Evolutionary conservation across 2,797 vertebrate genomes (phyloP).

Genomic region (Austrolebias charrua): DNA sequence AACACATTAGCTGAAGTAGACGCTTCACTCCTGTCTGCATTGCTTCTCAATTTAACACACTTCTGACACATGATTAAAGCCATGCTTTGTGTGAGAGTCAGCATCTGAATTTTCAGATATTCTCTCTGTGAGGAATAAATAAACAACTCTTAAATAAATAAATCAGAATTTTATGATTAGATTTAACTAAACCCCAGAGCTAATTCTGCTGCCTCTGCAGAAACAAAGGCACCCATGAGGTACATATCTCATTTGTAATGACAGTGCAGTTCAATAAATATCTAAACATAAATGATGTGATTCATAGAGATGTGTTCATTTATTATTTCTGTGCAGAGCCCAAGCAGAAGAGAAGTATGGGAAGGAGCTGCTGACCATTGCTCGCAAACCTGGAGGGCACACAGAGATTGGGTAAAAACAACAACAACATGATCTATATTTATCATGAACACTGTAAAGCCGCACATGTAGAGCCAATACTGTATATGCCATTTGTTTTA

Average conservation of each 20-base stretch:
- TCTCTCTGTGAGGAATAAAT: no score
- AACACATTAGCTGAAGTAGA: not conserved
- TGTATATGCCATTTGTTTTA: no score
- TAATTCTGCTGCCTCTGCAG: not conserved
- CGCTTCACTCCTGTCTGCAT: not conserved
- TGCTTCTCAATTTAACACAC: not conserved
- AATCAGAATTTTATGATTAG: not conserved
- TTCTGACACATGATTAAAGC: not conserved
- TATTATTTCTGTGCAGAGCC: conserved; percentile 75
- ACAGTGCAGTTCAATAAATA: not conserved
- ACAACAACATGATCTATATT: not conserved
- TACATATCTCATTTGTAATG: not conserved
- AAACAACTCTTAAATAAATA: no score
- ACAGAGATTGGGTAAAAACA: conserved; percentile 88
- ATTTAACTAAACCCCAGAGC: not conserved
- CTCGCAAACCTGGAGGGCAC: conserved; percentile 88
- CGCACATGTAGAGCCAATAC: no score
- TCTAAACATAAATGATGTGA: not conserved
- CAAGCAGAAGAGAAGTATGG: conserved; percentile 93
- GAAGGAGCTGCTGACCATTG: conserved; percentile 90
- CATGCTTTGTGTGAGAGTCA: no score
- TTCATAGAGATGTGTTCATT: not conserved
- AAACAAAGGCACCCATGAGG: not conserved
- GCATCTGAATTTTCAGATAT: not conserved
- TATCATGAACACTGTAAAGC: not conserved